Conservation (phyloP, 2,888 invertebrate genomes). For the Cheiracanthium punctorium region DNA sequence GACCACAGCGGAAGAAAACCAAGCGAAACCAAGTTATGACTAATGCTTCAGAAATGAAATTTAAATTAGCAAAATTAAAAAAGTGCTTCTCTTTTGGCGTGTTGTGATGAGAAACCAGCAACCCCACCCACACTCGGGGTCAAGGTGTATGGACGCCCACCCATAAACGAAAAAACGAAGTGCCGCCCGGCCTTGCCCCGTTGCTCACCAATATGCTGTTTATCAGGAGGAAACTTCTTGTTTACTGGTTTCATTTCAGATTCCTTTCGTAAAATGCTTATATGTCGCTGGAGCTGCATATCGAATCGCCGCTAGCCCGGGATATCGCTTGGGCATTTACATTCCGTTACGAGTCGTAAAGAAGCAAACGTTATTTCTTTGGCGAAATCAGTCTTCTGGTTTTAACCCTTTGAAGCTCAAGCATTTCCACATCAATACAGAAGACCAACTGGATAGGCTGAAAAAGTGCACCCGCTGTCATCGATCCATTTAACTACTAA, state of each 20-base stretch:
- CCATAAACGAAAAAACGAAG: constrained; percentile 3
- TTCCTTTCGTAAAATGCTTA: no score
- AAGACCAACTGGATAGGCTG: no score
- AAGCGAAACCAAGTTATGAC: neutral
- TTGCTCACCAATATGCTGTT: constrained; percentile 15
- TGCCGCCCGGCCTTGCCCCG: constrained; percentile 42
- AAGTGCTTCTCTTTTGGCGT: neutral
- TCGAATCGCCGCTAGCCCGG: no score
- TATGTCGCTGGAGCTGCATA: no score
- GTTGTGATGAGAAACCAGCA: neutral
- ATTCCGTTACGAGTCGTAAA: no score
- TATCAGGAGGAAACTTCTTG: neutral
- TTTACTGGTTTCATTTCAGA: neutral
- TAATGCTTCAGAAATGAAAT: constrained; percentile 5
- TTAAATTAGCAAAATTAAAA: constrained; percentile 20
- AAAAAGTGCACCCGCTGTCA: no score
- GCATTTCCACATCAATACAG: no score
- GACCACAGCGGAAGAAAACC: neutral
- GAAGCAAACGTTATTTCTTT: no score
- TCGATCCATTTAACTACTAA: no score
- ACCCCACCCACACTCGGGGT: constrained; percentile 48
- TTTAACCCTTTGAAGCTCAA: no score
- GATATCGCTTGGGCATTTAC: no score
- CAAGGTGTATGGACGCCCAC: constrained; percentile 51
- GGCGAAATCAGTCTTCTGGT: no score